Base-by-base conservation (phyloP, 2,888 invertebrate genomes). In the Copidosoma aretas region DNA sequence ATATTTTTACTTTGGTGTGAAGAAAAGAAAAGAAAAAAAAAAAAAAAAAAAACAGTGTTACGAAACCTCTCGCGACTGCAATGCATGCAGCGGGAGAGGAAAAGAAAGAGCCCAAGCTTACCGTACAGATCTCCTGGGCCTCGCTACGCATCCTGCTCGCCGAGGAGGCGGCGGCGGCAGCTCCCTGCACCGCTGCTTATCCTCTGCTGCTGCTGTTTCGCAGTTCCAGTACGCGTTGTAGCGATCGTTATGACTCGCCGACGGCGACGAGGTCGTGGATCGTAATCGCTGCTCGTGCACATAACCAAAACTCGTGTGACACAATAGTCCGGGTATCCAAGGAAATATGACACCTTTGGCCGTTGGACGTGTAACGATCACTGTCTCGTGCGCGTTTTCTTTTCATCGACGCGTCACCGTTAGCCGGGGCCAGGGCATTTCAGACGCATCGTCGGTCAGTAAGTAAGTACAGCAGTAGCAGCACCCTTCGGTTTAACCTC, bases 121-220 rank as follows among this genome's bases (percentile, higher is more conserved):
- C 54, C 54, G 54, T 54, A 52, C 52, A 10, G 10, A 54, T 25
- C 43, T 46, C 49, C 10, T 12, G 25, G 15, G 70, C 71, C 64
- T 69, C 73, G 66, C 73, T 73, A 63, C 70, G 75, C 78, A 78
- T 78, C 70, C 70, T 77, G 67, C 25, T 5, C 17, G 60, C 57
- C 58, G 53, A n/a, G 51, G 62, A 60, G 64, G 68, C 69, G 63
- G 62, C 53, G 70, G 71, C 17, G 49, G 17, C 15, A n/a, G 17
- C 25, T 4, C n/a, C 39, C 32, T 41, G 46, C 46, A n/a, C 8
- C 3, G 19, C 19, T 10, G 52, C 52, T 52, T 10, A n/a, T 17
- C n/a, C 19, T 10, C 19, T 17, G 52, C 52, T n/a, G 19, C 52
- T 21, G 52, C 52, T 46, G 43, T 1, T 46, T 8, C 41, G n/a